Evolutionary conservation across 1,140 invertebrate species (phyloP).

Genomic region (Lasioglossum albipes): DNA sequence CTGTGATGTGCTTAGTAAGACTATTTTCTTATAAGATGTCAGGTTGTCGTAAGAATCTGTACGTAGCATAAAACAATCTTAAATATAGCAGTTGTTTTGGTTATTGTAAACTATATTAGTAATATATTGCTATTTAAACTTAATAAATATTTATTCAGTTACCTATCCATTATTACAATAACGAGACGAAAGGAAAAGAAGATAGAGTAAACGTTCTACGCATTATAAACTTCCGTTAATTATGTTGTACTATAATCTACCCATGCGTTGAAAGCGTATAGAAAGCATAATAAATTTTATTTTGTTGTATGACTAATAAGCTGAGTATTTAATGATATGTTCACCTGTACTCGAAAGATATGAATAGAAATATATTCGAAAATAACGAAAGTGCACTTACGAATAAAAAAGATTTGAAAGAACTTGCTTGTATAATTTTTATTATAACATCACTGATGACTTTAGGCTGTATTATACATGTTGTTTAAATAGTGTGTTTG

Average conservation of each 20-base stretch:
- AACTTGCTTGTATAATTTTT: neutral
- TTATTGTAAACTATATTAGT: constrained; percentile 70
- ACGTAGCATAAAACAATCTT: constrained; percentile 52
- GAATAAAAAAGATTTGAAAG: constrained; percentile 11
- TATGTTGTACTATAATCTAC: constrained; percentile 20
- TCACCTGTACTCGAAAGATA: constrained; percentile 15
- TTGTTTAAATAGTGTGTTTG: constrained; percentile 38
- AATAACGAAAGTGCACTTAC: constrained; percentile 24
- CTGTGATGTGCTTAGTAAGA: constrained; percentile 74
- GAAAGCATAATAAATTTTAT: constrained; percentile 24
- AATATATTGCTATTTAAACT: constrained; percentile 64
- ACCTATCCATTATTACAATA: constrained; percentile 33
- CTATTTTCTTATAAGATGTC: constrained; percentile 70
- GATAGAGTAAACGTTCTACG: neutral
- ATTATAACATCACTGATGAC: constrained; percentile 9
- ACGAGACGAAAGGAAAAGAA: neutral
- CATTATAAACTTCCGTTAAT: constrained; percentile 8
- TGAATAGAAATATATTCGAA: constrained; percentile 7
- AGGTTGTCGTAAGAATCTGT: constrained; percentile 61
- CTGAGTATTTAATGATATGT: constrained; percentile 12
- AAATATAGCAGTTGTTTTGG: constrained; percentile 59
- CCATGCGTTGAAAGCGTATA: neutral
- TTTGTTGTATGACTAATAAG: constrained; percentile 7
- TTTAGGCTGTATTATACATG: constrained; percentile 3
- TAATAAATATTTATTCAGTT: constrained; percentile 46